These are phyloP conservation scores for Picathartes gymnocephalus DNA, from an alignment of 2,113 vertebrate species.

Conservation along the genomic window DNA sequence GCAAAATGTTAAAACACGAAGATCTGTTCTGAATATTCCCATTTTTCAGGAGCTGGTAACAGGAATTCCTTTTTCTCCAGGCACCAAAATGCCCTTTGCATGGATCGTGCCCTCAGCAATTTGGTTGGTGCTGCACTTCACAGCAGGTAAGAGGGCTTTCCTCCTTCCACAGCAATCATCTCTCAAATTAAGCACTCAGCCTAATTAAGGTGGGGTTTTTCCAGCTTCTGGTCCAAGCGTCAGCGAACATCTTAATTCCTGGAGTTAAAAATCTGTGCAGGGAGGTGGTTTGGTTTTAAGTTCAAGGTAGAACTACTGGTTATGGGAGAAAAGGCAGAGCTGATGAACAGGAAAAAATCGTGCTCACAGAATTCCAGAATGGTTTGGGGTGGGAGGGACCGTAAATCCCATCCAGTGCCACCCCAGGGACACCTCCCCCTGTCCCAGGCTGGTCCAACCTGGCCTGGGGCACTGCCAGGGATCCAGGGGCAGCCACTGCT, in stretches of 20 bases:
- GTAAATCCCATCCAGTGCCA: rapidly evolving
- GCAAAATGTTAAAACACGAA: too few relatives aligned
- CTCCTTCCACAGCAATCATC: background rate
- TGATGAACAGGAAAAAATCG: background rate
- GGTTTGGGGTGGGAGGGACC: background rate
- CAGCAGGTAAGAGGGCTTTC: background rate
- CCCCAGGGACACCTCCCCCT: too few relatives aligned
- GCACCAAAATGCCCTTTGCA: background rate
- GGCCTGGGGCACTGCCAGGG: too few relatives aligned
- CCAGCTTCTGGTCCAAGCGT: rapidly evolving
- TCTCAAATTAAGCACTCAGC: too few relatives aligned
- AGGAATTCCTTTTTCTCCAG: background rate
- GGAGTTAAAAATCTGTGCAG: too few relatives aligned
- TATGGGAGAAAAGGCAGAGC: background rate
- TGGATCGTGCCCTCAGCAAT: background rate
- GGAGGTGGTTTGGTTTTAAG: background rate
- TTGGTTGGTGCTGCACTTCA: background rate
- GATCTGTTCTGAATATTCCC: too few relatives aligned
- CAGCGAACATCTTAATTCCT: too few relatives aligned
- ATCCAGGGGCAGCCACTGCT: too few relatives aligned
- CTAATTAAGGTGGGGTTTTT: background rate
- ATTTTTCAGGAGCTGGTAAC: too few relatives aligned
- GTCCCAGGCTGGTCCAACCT: too few relatives aligned
- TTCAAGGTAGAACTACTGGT: background rate
- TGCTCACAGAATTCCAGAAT: too few relatives aligned